A percentile compares a stretch with the other conserved stretches of the same genome.
phyloP scores from a whole-genome alignment of 2,888 invertebrate species.

The Nysson spinosus region DNA sequence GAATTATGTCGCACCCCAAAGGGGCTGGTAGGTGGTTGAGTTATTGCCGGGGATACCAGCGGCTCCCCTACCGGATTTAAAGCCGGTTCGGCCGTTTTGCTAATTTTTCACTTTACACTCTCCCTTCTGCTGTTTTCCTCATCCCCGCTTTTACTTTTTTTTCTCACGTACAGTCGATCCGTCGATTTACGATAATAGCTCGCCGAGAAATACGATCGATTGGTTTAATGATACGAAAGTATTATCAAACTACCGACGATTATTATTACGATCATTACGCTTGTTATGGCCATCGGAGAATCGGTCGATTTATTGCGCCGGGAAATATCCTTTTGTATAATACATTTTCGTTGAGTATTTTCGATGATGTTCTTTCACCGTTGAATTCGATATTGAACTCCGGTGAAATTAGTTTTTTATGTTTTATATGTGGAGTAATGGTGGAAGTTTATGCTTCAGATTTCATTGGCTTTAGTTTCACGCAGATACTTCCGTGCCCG shows the following conservation, averaged over 20 bases:
- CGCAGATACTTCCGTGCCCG: slow-evolving; percentile 31
- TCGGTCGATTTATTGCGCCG: no score
- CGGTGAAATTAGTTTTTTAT: no score
- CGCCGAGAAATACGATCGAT: slow-evolving; percentile 11
- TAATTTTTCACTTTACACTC: slow-evolving; percentile 58
- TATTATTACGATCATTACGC: no score
- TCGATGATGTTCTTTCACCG: no score
- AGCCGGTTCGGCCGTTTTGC: slow-evolving; percentile 45
- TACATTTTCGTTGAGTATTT: no score
- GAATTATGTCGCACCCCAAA: slow-evolving; percentile 65
- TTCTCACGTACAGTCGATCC: not conserved
- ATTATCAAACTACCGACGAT: no score
- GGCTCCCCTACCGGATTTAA: slow-evolving; percentile 29
- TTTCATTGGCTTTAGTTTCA: not conserved
- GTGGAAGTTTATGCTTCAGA: no score
- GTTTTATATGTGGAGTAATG: no score
- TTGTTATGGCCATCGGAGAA: no score
- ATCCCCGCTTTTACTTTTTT: not conserved
- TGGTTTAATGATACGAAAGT: slow-evolving; percentile 29
- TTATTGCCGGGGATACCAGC: slow-evolving; percentile 49
- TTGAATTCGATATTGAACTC: no score
- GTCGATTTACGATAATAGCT: not conserved
- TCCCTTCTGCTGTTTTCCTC: slow-evolving; percentile 1
- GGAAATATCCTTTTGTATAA: no score
- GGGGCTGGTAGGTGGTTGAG: slow-evolving; percentile 51